These are phyloP conservation scores for Drosophila ambigua DNA, from an alignment of 1,140 invertebrate genomes.

Conservation along the genomic window DNA sequence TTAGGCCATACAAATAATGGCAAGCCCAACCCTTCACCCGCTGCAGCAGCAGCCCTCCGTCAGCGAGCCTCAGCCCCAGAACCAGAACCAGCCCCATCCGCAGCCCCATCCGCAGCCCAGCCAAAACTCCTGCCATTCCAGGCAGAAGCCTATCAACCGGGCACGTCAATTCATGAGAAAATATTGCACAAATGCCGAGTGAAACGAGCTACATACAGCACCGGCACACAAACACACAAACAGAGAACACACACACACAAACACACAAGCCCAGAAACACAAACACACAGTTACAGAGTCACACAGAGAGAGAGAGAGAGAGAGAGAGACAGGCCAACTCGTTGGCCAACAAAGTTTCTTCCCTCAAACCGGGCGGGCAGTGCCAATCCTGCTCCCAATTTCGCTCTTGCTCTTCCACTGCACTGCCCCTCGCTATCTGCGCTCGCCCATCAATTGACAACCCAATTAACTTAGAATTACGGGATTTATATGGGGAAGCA, in stretches of 20 bases:
- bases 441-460: constrained; percentile 38
- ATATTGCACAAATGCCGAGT: constrained; percentile 55
- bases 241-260: neutral
- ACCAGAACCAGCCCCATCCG: neutral
- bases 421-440: neutral
- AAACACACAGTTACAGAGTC: neutral
- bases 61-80: neutral
- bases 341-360: constrained; percentile 40
- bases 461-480: constrained; percentile 54
- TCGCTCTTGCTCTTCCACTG: neutral
- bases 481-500: constrained; percentile 41
- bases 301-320: neutral
- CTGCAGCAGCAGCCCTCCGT: too few relatives aligned
- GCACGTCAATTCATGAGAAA: constrained; percentile 59
- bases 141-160: constrained; percentile 36
- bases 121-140: neutral
- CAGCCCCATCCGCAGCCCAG: too few relatives aligned
- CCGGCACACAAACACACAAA: neutral
- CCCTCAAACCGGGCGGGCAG: neutral
- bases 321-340: constrained; percentile 20
- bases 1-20: constrained; percentile 50
- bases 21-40: constrained; percentile 1
- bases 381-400: neutral
- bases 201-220: constrained; percentile 11
- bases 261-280: neutral